These are phyloP conservation scores for Tenebrosternarchus preto DNA, from an alignment of 2,113 vertebrate species.

Conservation along the genomic window DNA sequence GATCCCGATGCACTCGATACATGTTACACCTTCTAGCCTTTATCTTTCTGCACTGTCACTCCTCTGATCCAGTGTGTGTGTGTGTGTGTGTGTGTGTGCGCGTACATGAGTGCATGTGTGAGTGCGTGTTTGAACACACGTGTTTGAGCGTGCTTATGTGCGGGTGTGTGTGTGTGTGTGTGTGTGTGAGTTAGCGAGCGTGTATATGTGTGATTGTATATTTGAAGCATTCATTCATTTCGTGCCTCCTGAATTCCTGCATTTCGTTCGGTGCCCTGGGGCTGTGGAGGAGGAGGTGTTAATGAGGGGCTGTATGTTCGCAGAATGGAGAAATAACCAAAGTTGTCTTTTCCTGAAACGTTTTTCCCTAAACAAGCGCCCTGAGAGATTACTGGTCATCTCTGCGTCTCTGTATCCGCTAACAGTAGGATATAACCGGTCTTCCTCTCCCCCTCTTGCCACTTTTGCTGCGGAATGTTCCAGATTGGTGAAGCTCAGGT, in stretches of 20 bases:
- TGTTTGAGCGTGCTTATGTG: constrained; percentile 12
- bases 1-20: background rate
- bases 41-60: background rate
- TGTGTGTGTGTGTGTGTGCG: constrained; percentile 16
- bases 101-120: constrained; percentile 26
- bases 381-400: constrained; percentile 55
- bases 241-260: constrained; percentile 72
- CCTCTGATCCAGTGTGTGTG: constrained; percentile 17
- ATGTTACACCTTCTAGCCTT: background rate
- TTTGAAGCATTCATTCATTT: constrained; percentile 39
- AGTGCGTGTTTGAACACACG: no score
- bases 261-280: constrained; percentile 66
- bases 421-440: constrained; percentile 56
- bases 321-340: constrained; percentile 19
- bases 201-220: constrained; percentile 37
- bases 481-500: background rate
- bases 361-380: constrained; percentile 37
- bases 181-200: background rate
- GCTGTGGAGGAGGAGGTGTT: constrained; percentile 47
- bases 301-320: constrained; percentile 24
- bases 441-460: background rate
- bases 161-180: constrained; percentile 19
- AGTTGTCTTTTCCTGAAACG: background rate
- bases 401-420: constrained; percentile 46
- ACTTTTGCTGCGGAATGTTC: constrained; percentile 1